Evolutionary conservation across 2,113 vertebrate genomes (phyloP), one percentile per base, ranked within the genome.

Genomic region (Phoxinus phoxinus): DNA sequence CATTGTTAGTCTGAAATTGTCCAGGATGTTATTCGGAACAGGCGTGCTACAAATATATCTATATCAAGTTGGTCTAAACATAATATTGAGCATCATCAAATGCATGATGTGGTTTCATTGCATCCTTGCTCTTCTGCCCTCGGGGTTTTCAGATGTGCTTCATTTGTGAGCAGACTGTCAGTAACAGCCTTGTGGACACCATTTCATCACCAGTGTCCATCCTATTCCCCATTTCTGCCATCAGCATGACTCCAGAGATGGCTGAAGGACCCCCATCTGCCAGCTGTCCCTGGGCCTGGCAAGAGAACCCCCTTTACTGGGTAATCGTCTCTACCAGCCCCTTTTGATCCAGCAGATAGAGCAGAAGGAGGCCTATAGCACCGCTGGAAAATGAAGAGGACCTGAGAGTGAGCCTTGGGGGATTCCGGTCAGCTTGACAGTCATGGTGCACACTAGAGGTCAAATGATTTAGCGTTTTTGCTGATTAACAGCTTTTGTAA

Each of bases 271-370:
- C 88, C 90, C 73, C 87, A 87, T 88, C 86, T 90, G 91, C 90
- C 90, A 92, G 92, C 91, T 91, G 89, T 89, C 89, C 86, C 91
- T 73, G 87, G 88, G 37, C 86, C 84, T 37, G 84, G 79, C 87
- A 73, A 81, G 44, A 89, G 87, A 53, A 84, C 83, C 76, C 83
- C 12, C 41, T 48, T 88, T 87, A 85, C 73, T 65, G 85, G 89
- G 84, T 89, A 89, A 90, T 90, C 87, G 88, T 87, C 90, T 83
- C 21, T 25, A 83, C 46, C 78, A 69, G 80, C 85, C 82, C 84
- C 85, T 88, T 93, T 93, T 92, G 91, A 93, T 93, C 89, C 76
- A 86, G 79, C 46, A 73, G 76, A 83, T 89, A 46, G 81, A 85
- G 77, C 83, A 84, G 77, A 81, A 75, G n/a, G 65, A 48, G 75